Evolutionary conservation across 2,113 vertebrate genomes (phyloP), one percentile per base, ranked within the genome.

Genomic region (Vimba vimba): DNA sequence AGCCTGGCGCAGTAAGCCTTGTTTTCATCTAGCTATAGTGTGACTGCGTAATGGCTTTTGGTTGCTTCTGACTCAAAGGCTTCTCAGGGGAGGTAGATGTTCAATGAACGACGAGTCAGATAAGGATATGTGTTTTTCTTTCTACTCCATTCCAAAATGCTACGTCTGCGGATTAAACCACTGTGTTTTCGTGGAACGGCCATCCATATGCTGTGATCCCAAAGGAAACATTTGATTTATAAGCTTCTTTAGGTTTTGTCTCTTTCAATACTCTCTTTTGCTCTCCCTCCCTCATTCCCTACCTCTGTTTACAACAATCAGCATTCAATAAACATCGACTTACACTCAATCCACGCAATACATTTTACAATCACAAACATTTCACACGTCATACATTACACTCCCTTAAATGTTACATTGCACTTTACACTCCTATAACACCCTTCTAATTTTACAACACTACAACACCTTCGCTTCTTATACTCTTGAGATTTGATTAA

Each of bases 91-190:
- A 86, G 36, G 76, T 73, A 8, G 77, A 47, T 79, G 33, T 80
- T 71, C 64, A 80, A 71, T 82, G 64, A 74, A 62, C 19, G 15
- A 73, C 19, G 39, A 74, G 77, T 73, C 85, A 62, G 64, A 80
- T 86, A 74, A 30, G 77, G 52, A 25, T 43, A 80, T 79, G 50
- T 33, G 55, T 60, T 60, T 71, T 60, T 50, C n/a, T 47, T 80
- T 82, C 33, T 57, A 27, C 69, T 79, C 45, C 19, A 1, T 71
- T 71, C 25, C 36, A 21, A 47, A 71, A 15, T 39, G 45, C 59
- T 50, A 47, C 39, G 55, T 91, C 90, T 90, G 73, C 84, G 88
- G 86, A 89, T 90, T 91, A 82, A 92, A 86, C 91, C 88, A 88
- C 91, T 87, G 83, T 4, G 4, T 82, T 91, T 93, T 91, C 71